Evolutionary conservation across 1,140 invertebrate genomes (phyloP).

Genomic region (Drosophila bocqueti): DNA sequence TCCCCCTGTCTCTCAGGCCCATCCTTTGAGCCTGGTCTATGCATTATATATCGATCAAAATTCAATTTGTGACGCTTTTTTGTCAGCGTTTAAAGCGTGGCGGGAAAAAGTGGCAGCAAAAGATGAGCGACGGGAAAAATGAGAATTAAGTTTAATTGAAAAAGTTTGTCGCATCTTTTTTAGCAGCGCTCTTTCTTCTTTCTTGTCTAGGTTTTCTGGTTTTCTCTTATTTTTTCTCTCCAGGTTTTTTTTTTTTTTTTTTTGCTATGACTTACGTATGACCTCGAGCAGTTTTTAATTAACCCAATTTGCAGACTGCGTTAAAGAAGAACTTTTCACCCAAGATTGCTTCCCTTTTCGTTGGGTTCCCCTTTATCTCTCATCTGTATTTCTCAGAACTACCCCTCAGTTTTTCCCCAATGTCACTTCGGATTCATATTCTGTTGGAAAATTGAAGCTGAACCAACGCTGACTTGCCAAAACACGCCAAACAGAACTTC

Average conservation of each 20-base stretch:
- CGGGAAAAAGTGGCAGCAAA: slow-evolving; percentile 24
- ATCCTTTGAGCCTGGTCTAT: slow-evolving; percentile 26
- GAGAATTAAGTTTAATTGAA: slow-evolving; percentile 80
- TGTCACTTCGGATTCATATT: slow-evolving; percentile 44
- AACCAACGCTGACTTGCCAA: slow-evolving; percentile 31
- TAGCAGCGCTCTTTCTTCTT: slow-evolving; percentile 36
- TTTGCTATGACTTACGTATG: slow-evolving; percentile 56
- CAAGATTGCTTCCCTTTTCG: slow-evolving; percentile 55
- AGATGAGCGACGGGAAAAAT: slow-evolving; percentile 30
- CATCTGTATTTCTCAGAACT: slow-evolving; percentile 4
- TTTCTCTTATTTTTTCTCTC: background rate
- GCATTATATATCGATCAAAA: slow-evolving; percentile 83
- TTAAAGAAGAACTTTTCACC: slow-evolving; percentile 54
- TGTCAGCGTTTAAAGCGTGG: slow-evolving; percentile 62
- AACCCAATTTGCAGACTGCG: slow-evolving; percentile 77
- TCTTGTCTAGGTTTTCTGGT: slow-evolving; percentile 32
- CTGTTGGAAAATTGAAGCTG: slow-evolving; percentile 39
- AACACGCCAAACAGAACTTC: slow-evolving; percentile 20
- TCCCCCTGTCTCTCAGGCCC: background rate
- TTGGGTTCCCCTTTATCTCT: slow-evolving; percentile 7
- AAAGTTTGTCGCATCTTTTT: slow-evolving; percentile 78
- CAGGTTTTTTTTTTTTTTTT: slow-evolving; percentile 9
- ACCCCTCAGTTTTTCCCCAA: background rate
- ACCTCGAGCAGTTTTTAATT: slow-evolving; percentile 80
- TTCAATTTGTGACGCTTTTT: slow-evolving; percentile 81